phyloP scores from a whole-genome alignment of 2,113 vertebrate genomes.

The Malurus elegans region DNA sequence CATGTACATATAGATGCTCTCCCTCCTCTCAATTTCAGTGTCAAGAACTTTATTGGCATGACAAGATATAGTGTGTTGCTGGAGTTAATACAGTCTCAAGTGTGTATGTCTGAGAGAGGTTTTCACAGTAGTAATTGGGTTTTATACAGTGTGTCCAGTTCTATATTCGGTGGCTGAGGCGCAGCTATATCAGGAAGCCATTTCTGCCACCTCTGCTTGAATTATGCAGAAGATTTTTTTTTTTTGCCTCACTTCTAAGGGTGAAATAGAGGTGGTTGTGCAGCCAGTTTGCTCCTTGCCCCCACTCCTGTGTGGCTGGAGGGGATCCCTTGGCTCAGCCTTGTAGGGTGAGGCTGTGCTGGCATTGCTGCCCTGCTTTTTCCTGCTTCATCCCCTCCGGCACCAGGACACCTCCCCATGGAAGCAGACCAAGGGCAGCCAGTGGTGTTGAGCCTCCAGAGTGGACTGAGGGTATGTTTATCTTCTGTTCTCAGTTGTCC shows the following conservation, averaged over 20 bases:
- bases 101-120: slow-evolving; percentile 55
- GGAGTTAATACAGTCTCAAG: slow-evolving; percentile 64
- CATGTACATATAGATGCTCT: neutral
- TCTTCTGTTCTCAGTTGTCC: neutral
- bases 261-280: neutral
- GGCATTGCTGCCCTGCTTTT: fast-evolving
- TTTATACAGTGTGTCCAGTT: slow-evolving; percentile 64
- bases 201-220: slow-evolving; percentile 48
- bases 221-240: slow-evolving; percentile 1
- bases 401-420: neutral
- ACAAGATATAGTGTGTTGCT: slow-evolving; percentile 58
- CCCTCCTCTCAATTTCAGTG: slow-evolving; percentile 31
- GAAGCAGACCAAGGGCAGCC: neutral
- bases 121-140: slow-evolving; percentile 63
- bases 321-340: neutral
- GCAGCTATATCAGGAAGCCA: slow-evolving; percentile 40
- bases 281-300: neutral
- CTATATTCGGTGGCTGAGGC: slow-evolving; percentile 52
- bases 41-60: slow-evolving; percentile 59
- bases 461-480: fast-evolving
- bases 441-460: neutral
- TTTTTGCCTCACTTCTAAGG: neutral
- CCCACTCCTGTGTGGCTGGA: neutral
- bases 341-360: neutral
- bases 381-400: neutral